Conservation (phyloP, 2,888 invertebrate genomes). For the Idaea dimidiata region DNA sequence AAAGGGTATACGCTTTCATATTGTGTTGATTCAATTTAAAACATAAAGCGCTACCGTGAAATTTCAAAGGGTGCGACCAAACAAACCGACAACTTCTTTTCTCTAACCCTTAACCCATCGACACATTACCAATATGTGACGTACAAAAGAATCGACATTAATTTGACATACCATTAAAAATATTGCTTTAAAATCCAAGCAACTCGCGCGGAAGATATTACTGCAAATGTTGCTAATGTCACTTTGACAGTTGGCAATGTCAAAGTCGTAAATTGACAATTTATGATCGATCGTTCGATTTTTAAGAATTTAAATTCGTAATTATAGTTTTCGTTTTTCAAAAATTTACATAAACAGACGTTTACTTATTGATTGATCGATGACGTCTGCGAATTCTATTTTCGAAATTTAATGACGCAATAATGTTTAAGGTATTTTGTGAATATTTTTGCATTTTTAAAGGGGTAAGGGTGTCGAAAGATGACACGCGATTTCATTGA, state of each 20-base stretch:
- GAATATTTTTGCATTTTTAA: constrained; percentile 31
- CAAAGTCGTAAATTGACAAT: constrained; percentile 58
- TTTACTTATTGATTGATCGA: constrained; percentile 66
- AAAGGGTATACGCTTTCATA: not conserved
- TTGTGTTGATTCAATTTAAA: constrained; percentile 67
- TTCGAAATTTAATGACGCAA: constrained; percentile 57
- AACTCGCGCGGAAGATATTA: constrained; percentile 69
- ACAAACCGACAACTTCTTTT: constrained; percentile 32
- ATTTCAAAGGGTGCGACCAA: constrained; percentile 67
- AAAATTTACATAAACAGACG: constrained; percentile 61
- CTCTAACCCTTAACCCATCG: constrained; percentile 56
- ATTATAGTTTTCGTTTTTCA: constrained; percentile 40
- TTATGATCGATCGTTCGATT: constrained; percentile 50
- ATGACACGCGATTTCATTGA: constrained; percentile 72
- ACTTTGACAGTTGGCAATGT: constrained; percentile 40
- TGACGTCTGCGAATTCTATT: constrained; percentile 58
- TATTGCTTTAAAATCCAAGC: constrained; percentile 70
- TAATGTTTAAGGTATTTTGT: constrained; percentile 48
- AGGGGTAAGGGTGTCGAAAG: constrained; percentile 38
- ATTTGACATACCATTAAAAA: constrained; percentile 79
- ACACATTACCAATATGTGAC: constrained; percentile 70
- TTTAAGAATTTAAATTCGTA: constrained; percentile 65
- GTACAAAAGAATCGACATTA: constrained; percentile 73
- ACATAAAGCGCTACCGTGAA: constrained; percentile 67
- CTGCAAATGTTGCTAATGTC: constrained; percentile 40